These are phyloP conservation scores for Crotalus helleri DNA, from an alignment of 2,113 vertebrate genomes.

Conservation along the genomic window DNA sequence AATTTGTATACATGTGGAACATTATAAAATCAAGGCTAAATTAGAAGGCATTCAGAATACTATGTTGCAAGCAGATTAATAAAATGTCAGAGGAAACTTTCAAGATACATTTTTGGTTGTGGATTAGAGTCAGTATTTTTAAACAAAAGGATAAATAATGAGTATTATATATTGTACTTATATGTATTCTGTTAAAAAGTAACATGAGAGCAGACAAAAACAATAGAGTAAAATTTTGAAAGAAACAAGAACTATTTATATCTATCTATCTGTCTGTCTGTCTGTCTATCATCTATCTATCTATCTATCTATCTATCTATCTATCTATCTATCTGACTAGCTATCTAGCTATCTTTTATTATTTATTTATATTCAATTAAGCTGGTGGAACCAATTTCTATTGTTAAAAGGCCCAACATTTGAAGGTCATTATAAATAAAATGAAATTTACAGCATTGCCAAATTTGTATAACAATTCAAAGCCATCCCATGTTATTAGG, in stretches of 20 bases:
- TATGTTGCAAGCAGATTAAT: background rate
- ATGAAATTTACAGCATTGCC: background rate
- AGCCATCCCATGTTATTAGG: background rate
- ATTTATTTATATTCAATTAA: background rate
- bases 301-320: background rate
- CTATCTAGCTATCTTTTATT: too few species aligned
- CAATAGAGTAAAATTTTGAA: too few species aligned
- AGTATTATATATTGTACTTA: background rate
- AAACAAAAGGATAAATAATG: too few species aligned
- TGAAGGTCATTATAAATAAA: background rate
- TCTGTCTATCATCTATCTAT: fast-evolving
- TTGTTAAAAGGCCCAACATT: background rate
- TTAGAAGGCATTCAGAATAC: background rate
- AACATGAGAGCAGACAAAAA: too few species aligned
- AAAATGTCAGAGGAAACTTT: background rate
- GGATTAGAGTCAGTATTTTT: too few species aligned
- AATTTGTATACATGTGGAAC: background rate
- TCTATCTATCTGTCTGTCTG: too few species aligned
- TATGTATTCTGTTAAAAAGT: background rate
- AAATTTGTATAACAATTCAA: background rate
- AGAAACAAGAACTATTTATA: too few species aligned
- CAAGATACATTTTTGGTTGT: background rate
- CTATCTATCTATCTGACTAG: too few species aligned
- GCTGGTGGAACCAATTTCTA: background rate
- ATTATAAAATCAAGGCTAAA: background rate